Evolutionary conservation across 2,113 vertebrate species (phyloP).

Genomic region (Tragelaphus scriptus): DNA sequence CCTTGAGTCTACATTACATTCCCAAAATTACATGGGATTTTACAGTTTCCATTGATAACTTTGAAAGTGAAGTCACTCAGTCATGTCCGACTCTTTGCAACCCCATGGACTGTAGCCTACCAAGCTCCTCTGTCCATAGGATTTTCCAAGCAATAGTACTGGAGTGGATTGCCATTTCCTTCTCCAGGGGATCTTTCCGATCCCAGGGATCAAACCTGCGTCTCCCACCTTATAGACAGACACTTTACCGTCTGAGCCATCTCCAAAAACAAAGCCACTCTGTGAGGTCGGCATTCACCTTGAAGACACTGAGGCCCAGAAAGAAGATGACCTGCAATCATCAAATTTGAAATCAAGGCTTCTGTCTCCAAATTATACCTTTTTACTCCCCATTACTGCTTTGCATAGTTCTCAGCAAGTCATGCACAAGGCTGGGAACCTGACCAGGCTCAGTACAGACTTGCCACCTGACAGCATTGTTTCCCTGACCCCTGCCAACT

Average conservation of each 20-base stretch:
- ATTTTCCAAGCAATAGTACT: not conserved
- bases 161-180: not conserved
- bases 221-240: not conserved
- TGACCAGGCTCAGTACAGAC: not conserved
- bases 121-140: too few relatives aligned
- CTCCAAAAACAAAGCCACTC: slow-evolving; percentile 31
- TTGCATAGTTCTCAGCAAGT: slow-evolving; percentile 19
- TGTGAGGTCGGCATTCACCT: not conserved
- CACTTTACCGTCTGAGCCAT: not conserved
- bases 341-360: slow-evolving; percentile 29
- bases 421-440: not conserved
- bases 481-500: not conserved
- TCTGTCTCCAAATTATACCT: slow-evolving; percentile 4
- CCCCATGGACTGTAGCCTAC: too few relatives aligned
- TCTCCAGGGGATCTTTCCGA: not conserved
- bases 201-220: too few relatives aligned
- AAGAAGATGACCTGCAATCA: not conserved
- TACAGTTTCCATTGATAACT: not conserved
- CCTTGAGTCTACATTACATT: slow-evolving; percentile 1
- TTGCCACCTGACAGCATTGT: not conserved
- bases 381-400: not conserved
- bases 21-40: not conserved
- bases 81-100: not conserved
- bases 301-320: not conserved
- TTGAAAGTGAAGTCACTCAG: not conserved